Evolutionary conservation across 2,113 vertebrate species (phyloP), one percentile per base, ranked within the genome.

Genomic region (Equus quagga): DNA sequence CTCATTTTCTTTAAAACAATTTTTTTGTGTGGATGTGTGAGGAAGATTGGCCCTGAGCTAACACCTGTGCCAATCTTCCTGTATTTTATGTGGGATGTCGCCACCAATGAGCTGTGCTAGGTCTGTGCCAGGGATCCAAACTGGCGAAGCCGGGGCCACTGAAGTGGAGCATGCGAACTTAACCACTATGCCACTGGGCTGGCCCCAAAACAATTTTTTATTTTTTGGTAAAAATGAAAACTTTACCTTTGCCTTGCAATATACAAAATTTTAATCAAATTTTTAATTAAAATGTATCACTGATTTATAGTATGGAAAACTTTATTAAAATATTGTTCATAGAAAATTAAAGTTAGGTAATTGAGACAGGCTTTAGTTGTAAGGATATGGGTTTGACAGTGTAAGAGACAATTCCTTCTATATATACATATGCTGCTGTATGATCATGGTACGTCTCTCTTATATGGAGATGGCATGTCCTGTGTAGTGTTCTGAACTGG

Each of bases 181-280:
- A 41, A 41, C 36, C 36, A 41, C 3, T 41, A 3, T 41, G 36
- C 36, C 36, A 41, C 36, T 41, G 36, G 36, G 36, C 36, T 41
- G 36, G 36, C 36, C 36, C 36, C 36, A 41, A 41, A 41, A 41
- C 36, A 41, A 70, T 31, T 72, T 60, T 76, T 70, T 10, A 51
- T 14, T 87, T 90, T 86, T 83, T 51, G 24, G 23, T 84, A 54
- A 88, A 90, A 95, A 92, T 46, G 13, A 80, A 86, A 84, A 94
- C 3, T 58, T 91, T 94, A 44, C 10, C 24, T 92, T 86, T 87
- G 26, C 18, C 36, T 78, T 83, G 36, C 33, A 83, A 69, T 58
- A 62, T 24, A 80, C 33, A 80, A 46, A 88, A 51, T 67, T 79
- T n/a, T 3, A 76, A 58, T 46, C 10, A n/a, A 62, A n/a, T 46